Percentiles rank a stretch among this genome's conserved stretches.
Evolutionary conservation across 2,888 invertebrate genomes (phyloP).

Genomic region (Lasioglossum morio): DNA sequence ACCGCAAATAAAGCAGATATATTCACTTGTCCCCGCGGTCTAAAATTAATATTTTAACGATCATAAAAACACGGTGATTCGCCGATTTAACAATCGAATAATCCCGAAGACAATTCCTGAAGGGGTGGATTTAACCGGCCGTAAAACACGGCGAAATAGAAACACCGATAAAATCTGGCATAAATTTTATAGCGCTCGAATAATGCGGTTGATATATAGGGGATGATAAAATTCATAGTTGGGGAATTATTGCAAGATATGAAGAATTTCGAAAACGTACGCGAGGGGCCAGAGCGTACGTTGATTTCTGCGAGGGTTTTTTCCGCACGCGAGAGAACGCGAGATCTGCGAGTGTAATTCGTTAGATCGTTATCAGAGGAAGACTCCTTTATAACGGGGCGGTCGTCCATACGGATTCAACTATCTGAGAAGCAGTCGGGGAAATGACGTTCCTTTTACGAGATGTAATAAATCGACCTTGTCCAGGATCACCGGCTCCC

Average conservation of each 20-base stretch:
- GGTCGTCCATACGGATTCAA: constrained; percentile 21
- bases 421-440: constrained; percentile 6
- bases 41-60: not conserved
- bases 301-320: not conserved
- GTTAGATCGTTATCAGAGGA: constrained; percentile 10
- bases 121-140: not conserved
- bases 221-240: not conserved
- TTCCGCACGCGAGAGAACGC: not conserved
- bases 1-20: not conserved
- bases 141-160: not conserved
- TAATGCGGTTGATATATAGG: not conserved
- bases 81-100: constrained; percentile 1
- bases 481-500: constrained; percentile 12
- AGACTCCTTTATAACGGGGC: constrained; percentile 25
- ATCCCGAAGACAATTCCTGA: not conserved
- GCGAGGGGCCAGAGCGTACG: not conserved
- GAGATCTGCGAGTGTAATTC: constrained; percentile 2
- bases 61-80: not conserved
- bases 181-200: not conserved
- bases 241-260: not conserved
- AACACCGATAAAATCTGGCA: not conserved
- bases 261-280: not conserved
- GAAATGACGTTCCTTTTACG: constrained; percentile 51
- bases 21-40: not conserved
- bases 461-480: constrained; percentile 39